These are phyloP conservation scores for Lordiphosa fenestrarum DNA, from an alignment of 2,888 invertebrate species.

Conservation along the genomic window DNA sequence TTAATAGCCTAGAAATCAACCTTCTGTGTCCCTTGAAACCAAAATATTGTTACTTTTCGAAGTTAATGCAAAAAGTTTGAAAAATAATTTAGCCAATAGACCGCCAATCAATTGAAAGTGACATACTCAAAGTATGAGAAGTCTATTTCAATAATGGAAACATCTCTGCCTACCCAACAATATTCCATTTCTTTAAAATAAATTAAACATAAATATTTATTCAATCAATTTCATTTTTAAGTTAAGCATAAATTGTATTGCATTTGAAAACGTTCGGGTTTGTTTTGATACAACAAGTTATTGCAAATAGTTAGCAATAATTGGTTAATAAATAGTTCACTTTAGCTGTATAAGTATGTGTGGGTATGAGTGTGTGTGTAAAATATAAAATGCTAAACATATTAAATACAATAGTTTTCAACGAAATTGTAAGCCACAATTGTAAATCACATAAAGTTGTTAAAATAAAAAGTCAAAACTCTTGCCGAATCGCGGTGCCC, in stretches of 20 bases:
- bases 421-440: conserved; percentile 62
- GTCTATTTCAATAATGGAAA: too few relatives aligned
- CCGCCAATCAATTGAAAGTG: too few relatives aligned
- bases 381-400: conserved; percentile 24
- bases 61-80: too few relatives aligned
- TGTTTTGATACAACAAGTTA: conserved; percentile 35
- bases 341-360: conserved; percentile 24
- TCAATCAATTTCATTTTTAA: conserved; percentile 40
- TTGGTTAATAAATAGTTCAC: conserved; percentile 30
- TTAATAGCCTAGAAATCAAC: too few relatives aligned
- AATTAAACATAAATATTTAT: conserved; percentile 45
- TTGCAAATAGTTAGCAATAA: conserved; percentile 42
- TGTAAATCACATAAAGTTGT: conserved; percentile 61
- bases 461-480: conserved; percentile 26
- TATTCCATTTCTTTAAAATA: neutral
- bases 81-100: too few relatives aligned
- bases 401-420: conserved; percentile 42
- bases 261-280: conserved; percentile 18
- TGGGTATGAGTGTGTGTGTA: conserved; percentile 9
- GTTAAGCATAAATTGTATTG: conserved; percentile 47
- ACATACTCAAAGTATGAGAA: too few relatives aligned
- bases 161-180: too few relatives aligned
- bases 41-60: too few relatives aligned
- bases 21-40: too few relatives aligned
- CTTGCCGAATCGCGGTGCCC: conserved; percentile 20